Evolutionary conservation across 2,113 vertebrate species (phyloP), one percentile per base, ranked within the genome.

Genomic region (Amphiprion ocellaris): DNA sequence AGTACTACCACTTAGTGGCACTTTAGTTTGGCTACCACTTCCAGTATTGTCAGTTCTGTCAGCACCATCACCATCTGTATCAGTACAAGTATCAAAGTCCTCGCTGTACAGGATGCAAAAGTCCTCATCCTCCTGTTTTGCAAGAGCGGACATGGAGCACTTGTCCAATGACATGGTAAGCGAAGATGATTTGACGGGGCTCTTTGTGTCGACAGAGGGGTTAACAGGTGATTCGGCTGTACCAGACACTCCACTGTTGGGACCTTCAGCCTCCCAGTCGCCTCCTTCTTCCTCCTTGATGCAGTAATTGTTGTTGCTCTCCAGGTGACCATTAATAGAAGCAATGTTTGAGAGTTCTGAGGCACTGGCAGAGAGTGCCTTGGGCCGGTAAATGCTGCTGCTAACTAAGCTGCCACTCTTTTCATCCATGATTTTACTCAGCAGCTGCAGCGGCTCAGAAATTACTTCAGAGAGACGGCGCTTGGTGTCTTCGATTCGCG

Each of bases 401-500:
- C 96, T 93, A 9, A 94, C 73, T 2, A 95, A 90, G 17, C 85
- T 63, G 87, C 94, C 86, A 15, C 96, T 91, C 92, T 99, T 98
- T 24, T 99, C 98, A n/a, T 98, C 97, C 50, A 99, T 99, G 39
- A 99, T 98, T 90, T 99, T 99, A 83, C 96, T 99, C 60, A 99
- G 94, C 74, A 99, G 93, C 87, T 99, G 97, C 62, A 99, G 94
- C 69, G 98, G 98, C 69, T 99, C 98, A 1, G 95, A 96, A 66
- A 99, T 99, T 1, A 95, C 98, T 92, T 99, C 98, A 0, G 98
- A 97, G 75, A 99, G 93, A 72, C 98, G 97, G 1, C 98, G 95
- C 73, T 95, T 99, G 1, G 98, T 99, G 95, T 99, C 98, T 91
- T 99, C 98, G 9, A 99, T 96, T 85, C 95, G 96, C 33, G 98